Percentiles rank a stretch among this genome's conserved stretches.
Conservation (phyloP, 2,797 vertebrate genomes). For the Threskiornis aethiopicus region DNA sequence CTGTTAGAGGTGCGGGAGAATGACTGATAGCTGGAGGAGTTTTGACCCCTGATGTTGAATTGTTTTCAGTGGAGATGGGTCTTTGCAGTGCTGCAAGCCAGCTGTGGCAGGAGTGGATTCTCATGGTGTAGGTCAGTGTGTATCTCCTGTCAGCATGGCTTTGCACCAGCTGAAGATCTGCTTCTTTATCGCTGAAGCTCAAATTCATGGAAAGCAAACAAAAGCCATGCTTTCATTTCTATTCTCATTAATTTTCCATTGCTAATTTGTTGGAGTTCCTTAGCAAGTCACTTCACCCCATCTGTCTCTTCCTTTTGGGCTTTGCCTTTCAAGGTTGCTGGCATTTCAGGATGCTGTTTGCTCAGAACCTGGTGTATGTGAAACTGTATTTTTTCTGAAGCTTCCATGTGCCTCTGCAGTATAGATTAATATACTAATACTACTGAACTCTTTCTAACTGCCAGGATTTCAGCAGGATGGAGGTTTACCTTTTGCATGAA, state of each 20-base stretch:
- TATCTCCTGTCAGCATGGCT: fast-evolving
- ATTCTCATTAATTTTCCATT: fast-evolving
- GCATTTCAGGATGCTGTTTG: neutral
- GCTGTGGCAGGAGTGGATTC: neutral
- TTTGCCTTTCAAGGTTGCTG: neutral
- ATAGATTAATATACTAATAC: neutral
- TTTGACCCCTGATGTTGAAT: fast-evolving
- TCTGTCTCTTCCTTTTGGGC: neutral
- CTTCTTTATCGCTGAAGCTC: neutral
- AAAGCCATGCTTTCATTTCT: neutral
- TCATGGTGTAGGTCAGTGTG: fast-evolving
- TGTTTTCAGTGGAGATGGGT: neutral
- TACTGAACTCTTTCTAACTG: neutral
- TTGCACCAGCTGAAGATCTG: neutral
- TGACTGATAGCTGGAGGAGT: neutral
- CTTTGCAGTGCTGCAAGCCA: neutral
- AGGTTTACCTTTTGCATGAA: neutral
- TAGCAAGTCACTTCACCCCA: neutral
- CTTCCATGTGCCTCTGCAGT: neutral
- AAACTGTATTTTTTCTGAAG: neutral
- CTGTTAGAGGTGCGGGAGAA: neutral
- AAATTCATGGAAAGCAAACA: neutral
- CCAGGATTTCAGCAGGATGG: neutral
- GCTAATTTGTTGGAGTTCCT: neutral
- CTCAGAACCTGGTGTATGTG: neutral